Evolutionary conservation across 1,140 invertebrate genomes (phyloP).

Genomic region (Asbolus verrucosus): DNA sequence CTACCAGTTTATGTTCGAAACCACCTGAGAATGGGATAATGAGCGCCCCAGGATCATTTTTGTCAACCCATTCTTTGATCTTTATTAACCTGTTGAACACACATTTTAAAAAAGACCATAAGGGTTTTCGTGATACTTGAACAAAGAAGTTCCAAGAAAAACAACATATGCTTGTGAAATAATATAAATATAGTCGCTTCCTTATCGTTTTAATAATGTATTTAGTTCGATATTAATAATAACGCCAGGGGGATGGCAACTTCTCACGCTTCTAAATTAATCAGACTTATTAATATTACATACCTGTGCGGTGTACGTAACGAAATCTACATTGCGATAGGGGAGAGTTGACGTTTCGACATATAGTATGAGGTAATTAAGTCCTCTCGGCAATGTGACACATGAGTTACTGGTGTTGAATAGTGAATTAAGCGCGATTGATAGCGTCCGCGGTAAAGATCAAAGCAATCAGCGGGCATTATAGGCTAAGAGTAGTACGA

Average conservation of each 20-base stretch:
- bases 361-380: slow-evolving; percentile 11
- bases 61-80: slow-evolving; percentile 99
- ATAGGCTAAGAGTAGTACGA: slow-evolving; percentile 39
- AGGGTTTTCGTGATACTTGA: neutral
- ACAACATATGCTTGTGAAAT: neutral
- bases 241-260: neutral
- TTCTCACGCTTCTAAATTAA: slow-evolving; percentile 35
- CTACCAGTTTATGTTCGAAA: slow-evolving; percentile 88
- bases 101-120: slow-evolving; percentile 2
- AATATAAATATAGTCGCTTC: slow-evolving; percentile 19
- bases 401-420: slow-evolving; percentile 47
- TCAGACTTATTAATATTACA: slow-evolving; percentile 13
- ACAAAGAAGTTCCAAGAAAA: slow-evolving; percentile 1
- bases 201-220: slow-evolving; percentile 11
- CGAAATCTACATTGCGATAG: slow-evolving; percentile 26
- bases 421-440: slow-evolving; percentile 52
- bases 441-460: slow-evolving; percentile 48
- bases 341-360: neutral
- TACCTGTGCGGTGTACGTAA: neutral
- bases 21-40: slow-evolving; percentile 96
- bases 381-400: slow-evolving; percentile 37
- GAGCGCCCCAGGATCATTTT: slow-evolving; percentile 92
- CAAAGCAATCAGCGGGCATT: slow-evolving; percentile 52
- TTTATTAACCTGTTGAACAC: slow-evolving; percentile 85
- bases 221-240: slow-evolving; percentile 2